A percentile compares a stretch with the other conserved stretches of the same genome.
phyloP scores from a whole-genome alignment of 2,113 vertebrate species.

The Oreotrochilus melanogaster region DNA sequence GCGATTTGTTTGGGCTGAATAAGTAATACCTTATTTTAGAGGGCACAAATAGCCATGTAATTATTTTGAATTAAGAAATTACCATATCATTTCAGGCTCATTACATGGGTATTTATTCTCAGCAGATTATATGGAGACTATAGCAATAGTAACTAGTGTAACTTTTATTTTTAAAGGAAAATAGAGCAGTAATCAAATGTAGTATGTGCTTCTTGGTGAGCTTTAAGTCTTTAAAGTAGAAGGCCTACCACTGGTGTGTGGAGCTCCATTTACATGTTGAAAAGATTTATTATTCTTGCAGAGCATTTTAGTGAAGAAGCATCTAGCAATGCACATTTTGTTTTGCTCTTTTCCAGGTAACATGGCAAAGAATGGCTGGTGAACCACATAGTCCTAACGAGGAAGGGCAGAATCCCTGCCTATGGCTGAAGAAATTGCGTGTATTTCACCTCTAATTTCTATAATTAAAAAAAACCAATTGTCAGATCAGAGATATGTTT shows the following conservation, averaged over 20 bases:
- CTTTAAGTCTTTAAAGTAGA: background rate
- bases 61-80: conserved; percentile 74
- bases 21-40: conserved; percentile 62
- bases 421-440: background rate
- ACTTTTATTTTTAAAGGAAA: background rate
- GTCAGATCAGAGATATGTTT: background rate
- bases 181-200: background rate
- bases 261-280: background rate
- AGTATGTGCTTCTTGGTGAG: background rate
- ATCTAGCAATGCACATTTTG: background rate
- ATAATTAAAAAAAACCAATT: background rate
- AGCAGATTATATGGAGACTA: conserved; percentile 16
- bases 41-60: conserved; percentile 69
- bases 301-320: background rate
- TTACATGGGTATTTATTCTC: conserved; percentile 68
- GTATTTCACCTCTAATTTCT: background rate
- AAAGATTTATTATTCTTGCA: background rate
- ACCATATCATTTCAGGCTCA: conserved; percentile 66
- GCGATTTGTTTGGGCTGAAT: conserved; percentile 67
- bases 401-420: background rate
- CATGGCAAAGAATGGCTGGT: background rate
- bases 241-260: background rate
- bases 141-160: background rate
- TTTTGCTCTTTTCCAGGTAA: background rate
- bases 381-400: background rate